Conservation (phyloP, 2,113 vertebrate genomes). For the Carassius gibelio region DNA sequence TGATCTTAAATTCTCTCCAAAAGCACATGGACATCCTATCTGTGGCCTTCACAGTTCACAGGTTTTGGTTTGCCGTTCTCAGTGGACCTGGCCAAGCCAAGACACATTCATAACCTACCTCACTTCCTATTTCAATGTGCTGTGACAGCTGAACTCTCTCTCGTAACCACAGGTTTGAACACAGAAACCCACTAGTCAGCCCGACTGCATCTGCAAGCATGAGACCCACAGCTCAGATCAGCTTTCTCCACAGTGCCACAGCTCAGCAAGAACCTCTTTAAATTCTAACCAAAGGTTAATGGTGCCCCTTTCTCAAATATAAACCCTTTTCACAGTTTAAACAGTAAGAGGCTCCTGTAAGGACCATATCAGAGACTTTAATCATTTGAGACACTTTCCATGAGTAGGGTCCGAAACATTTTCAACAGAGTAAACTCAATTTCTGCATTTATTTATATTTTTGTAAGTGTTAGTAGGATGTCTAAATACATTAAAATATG, state of each 20-base stretch:
- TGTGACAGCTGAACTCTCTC: conserved; percentile 42
- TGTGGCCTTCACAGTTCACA: conserved; percentile 35
- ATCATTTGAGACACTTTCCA: background rate
- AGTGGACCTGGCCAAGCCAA: conserved; percentile 35
- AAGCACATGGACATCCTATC: conserved; percentile 40
- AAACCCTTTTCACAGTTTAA: conserved; percentile 2
- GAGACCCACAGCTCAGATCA: conserved; percentile 4
- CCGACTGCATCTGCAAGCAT: conserved; percentile 25
- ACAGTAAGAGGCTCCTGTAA: conserved; percentile 8
- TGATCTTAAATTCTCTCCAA: conserved; percentile 36
- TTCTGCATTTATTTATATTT: background rate
- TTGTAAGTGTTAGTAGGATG: too few relatives aligned
- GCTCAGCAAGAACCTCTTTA: conserved; percentile 29
- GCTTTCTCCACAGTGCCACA: conserved; percentile 31
- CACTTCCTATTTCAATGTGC: conserved; percentile 44
- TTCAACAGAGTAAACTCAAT: background rate
- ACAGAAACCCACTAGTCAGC: conserved; percentile 40
- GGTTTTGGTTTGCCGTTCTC: conserved; percentile 40
- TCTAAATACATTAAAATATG: too few relatives aligned
- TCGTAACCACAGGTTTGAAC: conserved; percentile 36
- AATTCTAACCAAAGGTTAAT: conserved; percentile 32
- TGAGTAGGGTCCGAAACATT: background rate
- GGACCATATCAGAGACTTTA: background rate
- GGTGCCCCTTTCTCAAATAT: conserved; percentile 13
- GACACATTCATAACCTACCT: conserved; percentile 51